Evolutionary conservation across 2,888 invertebrate species (phyloP), one percentile per base, ranked within the genome.

Genomic region (Oligia fasciuncula): DNA sequence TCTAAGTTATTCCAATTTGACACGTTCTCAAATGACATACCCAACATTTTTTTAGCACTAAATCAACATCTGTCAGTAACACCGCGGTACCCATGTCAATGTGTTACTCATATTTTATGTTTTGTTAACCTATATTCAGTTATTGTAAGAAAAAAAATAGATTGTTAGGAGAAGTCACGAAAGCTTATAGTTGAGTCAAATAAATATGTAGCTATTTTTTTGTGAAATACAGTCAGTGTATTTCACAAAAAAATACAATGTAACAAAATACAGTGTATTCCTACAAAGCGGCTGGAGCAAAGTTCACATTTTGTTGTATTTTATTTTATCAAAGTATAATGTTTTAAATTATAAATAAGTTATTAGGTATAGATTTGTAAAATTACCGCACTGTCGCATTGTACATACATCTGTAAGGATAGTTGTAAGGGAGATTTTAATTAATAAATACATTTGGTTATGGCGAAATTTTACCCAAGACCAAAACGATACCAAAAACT

Each of bases 401-500:
- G 29, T 29, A 29, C 29, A 51, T 51, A 51, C 19, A 54, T 8
- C 54, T 54, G 19, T 54, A 54, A 57, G 57, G 4, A 23, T 57
- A 57, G 3, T 4, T 57, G 23, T 57, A 11, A 57, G 9, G 1
- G 23, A 57, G 23, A 57, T 57, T 57, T 23, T 19, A 19, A 51
- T 1, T 51, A 51, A 51, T 51, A 17, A 51, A 51, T 51, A 54
- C 23, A 54, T 57, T 23, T 57, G 1, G 13, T 6, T 29, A 14
- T 14, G 17, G 11, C n/a, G 9, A 60, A 71, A 71, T 67, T 23
- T 71, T 54, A 69, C 23, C 54, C 29, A 49, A 43, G 8, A 40
- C 4, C 54, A 57, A 49, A 63, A 69, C 57, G 46, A 43, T 29
- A 60, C 35, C 68, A 77, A 83, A 83, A 85, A 80, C 60, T 81